These are phyloP conservation scores for Seira sanloemensis DNA, from an alignment of 2,888 invertebrate genomes.

Conservation along the genomic window DNA sequence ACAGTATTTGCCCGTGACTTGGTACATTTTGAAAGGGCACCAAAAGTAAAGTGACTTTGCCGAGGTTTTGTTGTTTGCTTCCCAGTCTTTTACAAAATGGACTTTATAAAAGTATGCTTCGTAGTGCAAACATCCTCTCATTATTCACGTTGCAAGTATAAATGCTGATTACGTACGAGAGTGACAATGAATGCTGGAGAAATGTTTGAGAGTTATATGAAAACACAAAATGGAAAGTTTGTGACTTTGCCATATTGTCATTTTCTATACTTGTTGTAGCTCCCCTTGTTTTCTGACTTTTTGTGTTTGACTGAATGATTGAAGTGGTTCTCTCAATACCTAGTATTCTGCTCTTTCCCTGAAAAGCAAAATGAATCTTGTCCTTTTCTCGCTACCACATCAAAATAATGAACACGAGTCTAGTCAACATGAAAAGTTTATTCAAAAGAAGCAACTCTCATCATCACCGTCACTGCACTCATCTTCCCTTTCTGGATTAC, in stretches of 20 bases:
- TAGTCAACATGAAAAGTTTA: constrained; percentile 12
- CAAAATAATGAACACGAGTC: constrained; percentile 43
- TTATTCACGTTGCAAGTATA: neutral
- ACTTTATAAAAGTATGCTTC: no score
- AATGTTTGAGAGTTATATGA: no score
- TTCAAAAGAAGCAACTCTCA: constrained; percentile 23
- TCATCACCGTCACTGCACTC: neutral
- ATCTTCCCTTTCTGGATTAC: neutral
- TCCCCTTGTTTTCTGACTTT: neutral
- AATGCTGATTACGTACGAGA: neutral
- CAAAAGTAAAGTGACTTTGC: constrained; percentile 18
- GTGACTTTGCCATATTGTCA: neutral
- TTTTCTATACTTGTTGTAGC: constrained; percentile 1
- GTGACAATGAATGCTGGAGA: neutral
- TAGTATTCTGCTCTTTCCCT: neutral
- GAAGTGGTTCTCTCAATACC: constrained; percentile 45
- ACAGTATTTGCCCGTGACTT: no score
- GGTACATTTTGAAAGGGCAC: constrained; percentile 29
- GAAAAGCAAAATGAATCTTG: constrained; percentile 55
- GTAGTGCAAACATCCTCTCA: neutral
- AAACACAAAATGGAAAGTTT: no score
- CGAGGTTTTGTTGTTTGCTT: constrained; percentile 24
- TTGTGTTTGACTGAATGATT: constrained; percentile 50
- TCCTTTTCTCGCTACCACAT: constrained; percentile 38
- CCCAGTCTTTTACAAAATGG: no score